Percentiles rank a stretch among this genome's conserved stretches.
Conservation (phyloP, 2,797 vertebrate genomes). For the Acipenser ruthenus region DNA sequence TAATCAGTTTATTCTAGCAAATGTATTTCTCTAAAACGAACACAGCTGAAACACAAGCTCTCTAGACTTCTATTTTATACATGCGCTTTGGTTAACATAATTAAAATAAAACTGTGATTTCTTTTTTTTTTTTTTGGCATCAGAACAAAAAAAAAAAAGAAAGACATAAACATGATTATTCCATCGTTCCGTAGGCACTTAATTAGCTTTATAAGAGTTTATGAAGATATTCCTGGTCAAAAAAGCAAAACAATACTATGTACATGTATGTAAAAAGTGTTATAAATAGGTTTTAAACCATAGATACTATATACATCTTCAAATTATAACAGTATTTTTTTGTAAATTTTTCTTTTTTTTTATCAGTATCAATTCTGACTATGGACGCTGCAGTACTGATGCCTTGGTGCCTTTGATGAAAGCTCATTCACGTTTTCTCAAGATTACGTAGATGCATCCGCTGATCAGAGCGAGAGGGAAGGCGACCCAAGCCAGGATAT, state of each 20-base stretch:
- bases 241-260: conserved; percentile 92
- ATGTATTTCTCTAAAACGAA: conserved; percentile 36
- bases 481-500: conserved; percentile 88
- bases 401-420: conserved; percentile 18
- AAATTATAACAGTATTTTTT: conserved; percentile 74
- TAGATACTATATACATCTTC: conserved; percentile 99
- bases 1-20: conserved; percentile 30
- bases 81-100: conserved; percentile 64
- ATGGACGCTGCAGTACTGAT: conserved; percentile 25
- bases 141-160: conserved; percentile 41
- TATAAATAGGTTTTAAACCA: conserved; percentile 99
- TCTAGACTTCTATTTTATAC: conserved; percentile 45
- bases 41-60: conserved; percentile 30
- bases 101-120: conserved; percentile 27
- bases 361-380: conserved; percentile 30
- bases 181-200: conserved; percentile 77
- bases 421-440: conserved; percentile 86
- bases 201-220: conserved; percentile 69
- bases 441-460: conserved; percentile 82
- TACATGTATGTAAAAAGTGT: conserved; percentile 99
- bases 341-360: conserved; percentile 49
- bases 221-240: conserved; percentile 59
- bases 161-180: conserved; percentile 60
- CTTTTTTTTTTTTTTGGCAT: conserved; percentile 37
- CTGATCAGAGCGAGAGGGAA: conserved; percentile 85